Percentiles rank a stretch among this genome's conserved stretches.
Conservation (phyloP, 30 jellyfish, hydroid and myxozoan species). For the Mastigias papua region DNA sequence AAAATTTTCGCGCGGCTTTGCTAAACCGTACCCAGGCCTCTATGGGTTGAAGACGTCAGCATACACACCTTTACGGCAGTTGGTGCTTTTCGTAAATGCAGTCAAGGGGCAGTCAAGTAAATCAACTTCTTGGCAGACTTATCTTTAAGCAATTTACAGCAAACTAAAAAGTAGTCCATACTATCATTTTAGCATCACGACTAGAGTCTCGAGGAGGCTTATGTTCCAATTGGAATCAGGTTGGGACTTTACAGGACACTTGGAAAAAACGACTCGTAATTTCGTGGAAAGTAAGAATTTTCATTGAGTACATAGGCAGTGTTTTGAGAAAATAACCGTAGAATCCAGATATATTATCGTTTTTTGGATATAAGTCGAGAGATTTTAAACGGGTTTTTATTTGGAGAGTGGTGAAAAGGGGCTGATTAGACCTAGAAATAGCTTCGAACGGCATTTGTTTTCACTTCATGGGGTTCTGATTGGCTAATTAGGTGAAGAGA, state of each 20-base stretch:
- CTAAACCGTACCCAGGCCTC: not conserved
- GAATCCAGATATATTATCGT: not conserved
- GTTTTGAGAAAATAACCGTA: not conserved
- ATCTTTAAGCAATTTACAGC: too few species aligned
- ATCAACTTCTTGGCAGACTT: too few species aligned
- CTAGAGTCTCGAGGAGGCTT: too few species aligned
- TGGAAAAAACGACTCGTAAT: too few species aligned
- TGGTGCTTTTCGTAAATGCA: not conserved
- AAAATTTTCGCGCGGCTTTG: not conserved
- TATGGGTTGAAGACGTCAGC: not conserved
- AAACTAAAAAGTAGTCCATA: too few species aligned
- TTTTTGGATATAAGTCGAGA: not conserved
- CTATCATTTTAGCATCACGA: too few species aligned
- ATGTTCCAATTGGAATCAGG: not conserved
- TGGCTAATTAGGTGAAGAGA: slow-evolving; percentile 15
- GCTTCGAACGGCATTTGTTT: slow-evolving; percentile 6
- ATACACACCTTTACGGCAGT: not conserved
- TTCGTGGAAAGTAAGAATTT: slow-evolving; percentile 21
- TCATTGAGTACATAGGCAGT: slow-evolving; percentile 12
- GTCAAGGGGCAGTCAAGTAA: not conserved
- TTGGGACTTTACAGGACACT: not conserved
- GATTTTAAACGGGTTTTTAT: not conserved
- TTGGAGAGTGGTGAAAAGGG: slow-evolving; percentile 11
- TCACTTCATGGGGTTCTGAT: not conserved
- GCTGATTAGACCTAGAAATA: slow-evolving; percentile 10